Conservation (phyloP, 2,797 vertebrate species). For the Oceanodroma leucorhoa region DNA sequence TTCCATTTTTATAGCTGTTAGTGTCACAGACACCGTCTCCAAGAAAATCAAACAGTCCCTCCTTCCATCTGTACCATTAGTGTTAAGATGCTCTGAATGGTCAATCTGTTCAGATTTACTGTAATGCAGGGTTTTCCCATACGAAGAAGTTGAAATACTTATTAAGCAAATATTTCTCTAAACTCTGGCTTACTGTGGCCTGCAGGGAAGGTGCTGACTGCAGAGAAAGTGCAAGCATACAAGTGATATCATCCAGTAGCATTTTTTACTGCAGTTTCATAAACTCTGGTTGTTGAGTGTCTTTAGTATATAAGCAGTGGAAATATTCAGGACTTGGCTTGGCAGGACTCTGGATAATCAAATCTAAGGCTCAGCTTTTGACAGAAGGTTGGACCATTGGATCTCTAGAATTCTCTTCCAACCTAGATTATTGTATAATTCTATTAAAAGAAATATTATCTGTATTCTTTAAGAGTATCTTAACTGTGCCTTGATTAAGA, state of each 20-base stretch:
- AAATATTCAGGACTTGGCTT: background rate
- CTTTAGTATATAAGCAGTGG: background rate
- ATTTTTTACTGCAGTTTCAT: background rate
- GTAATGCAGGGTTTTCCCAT: background rate
- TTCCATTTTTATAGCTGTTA: background rate
- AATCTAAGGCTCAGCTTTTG: background rate
- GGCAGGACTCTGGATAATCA: background rate
- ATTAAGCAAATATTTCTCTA: background rate
- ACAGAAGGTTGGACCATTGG: background rate
- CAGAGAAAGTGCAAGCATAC: background rate
- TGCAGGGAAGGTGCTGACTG: background rate
- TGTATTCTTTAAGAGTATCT: background rate
- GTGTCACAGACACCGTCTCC: background rate
- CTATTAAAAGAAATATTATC: background rate
- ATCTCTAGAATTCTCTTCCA: background rate
- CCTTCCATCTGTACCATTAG: background rate
- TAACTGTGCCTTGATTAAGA: background rate
- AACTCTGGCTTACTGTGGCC: background rate
- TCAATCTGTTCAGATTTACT: background rate
- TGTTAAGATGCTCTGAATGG: background rate
- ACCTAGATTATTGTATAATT: background rate
- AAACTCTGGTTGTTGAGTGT: background rate
- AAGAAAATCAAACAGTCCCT: background rate
- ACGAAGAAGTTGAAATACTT: background rate
- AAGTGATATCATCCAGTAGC: background rate